Conservation (phyloP, 2,113 vertebrate genomes). For the Plotosus lineatus region DNA sequence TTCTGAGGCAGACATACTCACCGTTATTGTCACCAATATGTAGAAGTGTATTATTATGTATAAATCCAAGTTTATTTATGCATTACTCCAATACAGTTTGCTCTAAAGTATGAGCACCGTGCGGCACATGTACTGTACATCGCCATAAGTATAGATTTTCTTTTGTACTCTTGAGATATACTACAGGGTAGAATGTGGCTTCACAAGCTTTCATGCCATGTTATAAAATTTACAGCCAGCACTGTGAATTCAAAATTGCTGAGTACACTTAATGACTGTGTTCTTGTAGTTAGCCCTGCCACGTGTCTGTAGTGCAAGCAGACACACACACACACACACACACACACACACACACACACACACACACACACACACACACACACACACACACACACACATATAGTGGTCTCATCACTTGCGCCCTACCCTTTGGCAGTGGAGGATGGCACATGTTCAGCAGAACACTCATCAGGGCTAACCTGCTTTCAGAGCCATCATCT, state of each 20-base stretch:
- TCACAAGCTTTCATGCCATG: neutral
- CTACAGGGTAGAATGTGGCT: neutral
- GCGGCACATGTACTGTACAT: neutral
- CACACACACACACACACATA: slow-evolving; percentile 33
- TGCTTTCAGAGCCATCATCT: slow-evolving; percentile 21
- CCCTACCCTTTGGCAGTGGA: slow-evolving; percentile 34
- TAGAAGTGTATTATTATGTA: too few relatives aligned
- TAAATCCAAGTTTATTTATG: neutral
- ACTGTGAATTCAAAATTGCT: slow-evolving; percentile 28
- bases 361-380: neutral
- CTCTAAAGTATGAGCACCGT: neutral
- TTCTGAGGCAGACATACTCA: too few relatives aligned
- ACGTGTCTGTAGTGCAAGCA: neutral
- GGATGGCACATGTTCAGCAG: slow-evolving; percentile 45
- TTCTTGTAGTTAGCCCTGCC: neutral
- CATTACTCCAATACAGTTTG: neutral
- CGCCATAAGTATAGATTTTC: neutral
- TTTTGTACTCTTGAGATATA: neutral
- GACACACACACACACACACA: neutral
- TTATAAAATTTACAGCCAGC: neutral
- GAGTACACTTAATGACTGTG: slow-evolving; percentile 30
- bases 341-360: slow-evolving; percentile 15
- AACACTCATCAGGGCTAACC: slow-evolving; percentile 48
- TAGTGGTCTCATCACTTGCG: slow-evolving; percentile 32
- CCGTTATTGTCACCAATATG: too few relatives aligned